Percentiles rank a stretch among this genome's conserved stretches.
Evolutionary conservation across 2,888 invertebrate species (phyloP).

Genomic region (Thecocarcelia acutangulata): DNA sequence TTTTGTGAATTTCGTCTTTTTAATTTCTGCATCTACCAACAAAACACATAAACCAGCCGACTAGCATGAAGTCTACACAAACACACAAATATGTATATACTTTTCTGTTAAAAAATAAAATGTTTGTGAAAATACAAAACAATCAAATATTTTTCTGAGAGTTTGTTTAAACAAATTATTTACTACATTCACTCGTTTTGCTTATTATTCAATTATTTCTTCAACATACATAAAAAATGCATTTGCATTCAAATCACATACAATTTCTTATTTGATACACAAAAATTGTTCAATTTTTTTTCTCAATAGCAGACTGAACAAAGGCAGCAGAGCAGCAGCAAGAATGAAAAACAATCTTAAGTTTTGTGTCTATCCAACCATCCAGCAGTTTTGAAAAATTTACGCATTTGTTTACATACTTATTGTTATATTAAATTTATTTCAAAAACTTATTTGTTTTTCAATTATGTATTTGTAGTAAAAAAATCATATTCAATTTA

Average conservation of each 20-base stretch:
- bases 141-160: conserved; percentile 20
- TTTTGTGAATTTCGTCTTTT: conserved; percentile 5
- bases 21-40: conserved; percentile 22
- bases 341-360: conserved; percentile 5
- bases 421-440: conserved; percentile 17
- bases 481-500: conserved; percentile 3
- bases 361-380: conserved; percentile 8
- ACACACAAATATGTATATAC: neutral
- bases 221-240: neutral
- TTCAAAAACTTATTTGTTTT: conserved; percentile 25
- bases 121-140: conserved; percentile 24
- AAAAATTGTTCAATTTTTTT: conserved; percentile 26
- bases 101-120: conserved; percentile 25
- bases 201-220: conserved; percentile 27
- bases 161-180: conserved; percentile 9
- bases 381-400: neutral
- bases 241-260: conserved; percentile 58
- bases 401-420: neutral
- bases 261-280: conserved; percentile 64
- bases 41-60: too few species aligned
- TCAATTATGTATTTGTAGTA: neutral
- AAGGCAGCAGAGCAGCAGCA: conserved; percentile 16
- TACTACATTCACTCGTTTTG: conserved; percentile 5
- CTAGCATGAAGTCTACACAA: neutral
- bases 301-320: conserved; percentile 38